A percentile compares a stretch with the other conserved stretches of the same genome.
These are phyloP conservation scores for Serinus canaria DNA, from an alignment of 2,113 vertebrate genomes.

Conservation along the genomic window DNA sequence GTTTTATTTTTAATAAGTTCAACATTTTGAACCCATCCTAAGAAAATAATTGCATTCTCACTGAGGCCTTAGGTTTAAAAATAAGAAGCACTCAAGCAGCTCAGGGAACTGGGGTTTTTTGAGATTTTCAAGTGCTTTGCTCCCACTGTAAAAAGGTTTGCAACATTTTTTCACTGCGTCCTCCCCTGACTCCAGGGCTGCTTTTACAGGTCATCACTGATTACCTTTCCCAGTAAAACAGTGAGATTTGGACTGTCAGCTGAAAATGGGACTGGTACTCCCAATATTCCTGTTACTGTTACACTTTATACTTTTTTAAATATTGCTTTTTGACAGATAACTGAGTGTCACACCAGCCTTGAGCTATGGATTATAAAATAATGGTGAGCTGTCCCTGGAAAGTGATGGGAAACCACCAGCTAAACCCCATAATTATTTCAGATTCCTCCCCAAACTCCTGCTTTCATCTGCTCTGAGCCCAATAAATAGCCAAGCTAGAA, in stretches of 20 bases:
- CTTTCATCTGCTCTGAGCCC: neutral
- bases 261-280: neutral
- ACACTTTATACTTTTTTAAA: neutral
- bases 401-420: neutral
- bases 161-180: neutral
- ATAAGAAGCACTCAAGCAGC: neutral
- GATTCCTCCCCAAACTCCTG: neutral
- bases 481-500: neutral
- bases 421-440: neutral
- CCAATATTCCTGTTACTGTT: neutral
- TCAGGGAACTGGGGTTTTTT: neutral
- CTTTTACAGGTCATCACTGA: neutral
- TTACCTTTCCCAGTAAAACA: neutral
- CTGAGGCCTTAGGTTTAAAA: neutral
- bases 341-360: neutral
- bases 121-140: neutral
- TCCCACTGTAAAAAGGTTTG: neutral
- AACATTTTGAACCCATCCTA: neutral
- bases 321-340: neutral
- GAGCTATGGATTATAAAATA: neutral
- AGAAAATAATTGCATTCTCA: neutral
- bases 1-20: slow-evolving; percentile 19
- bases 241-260: neutral
- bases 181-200: neutral
- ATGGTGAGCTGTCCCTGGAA: neutral